A percentile compares a stretch with the other conserved stretches of the same genome.
These are phyloP conservation scores for Acrobasis consociella DNA, from an alignment of 2,888 invertebrate genomes.

Conservation along the genomic window DNA sequence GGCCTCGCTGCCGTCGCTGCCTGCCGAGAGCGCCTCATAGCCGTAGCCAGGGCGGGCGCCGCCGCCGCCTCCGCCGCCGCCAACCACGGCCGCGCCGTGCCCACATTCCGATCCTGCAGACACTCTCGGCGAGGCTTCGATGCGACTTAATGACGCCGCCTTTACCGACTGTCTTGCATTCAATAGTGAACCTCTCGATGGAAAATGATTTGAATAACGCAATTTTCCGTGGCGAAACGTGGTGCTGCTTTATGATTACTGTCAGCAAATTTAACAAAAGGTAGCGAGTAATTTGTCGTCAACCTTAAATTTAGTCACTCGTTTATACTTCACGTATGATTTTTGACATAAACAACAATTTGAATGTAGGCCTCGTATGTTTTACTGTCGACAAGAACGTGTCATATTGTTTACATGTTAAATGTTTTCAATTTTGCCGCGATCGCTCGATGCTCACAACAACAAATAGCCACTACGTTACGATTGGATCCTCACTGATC, in stretches of 20 bases:
- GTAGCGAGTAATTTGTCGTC: slow-evolving; percentile 27
- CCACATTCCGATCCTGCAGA: slow-evolving; percentile 62
- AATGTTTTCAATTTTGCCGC: slow-evolving; percentile 44
- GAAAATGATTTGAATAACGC: slow-evolving; percentile 72
- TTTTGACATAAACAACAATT: neutral
- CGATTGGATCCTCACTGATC: slow-evolving; percentile 45
- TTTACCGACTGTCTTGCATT: slow-evolving; percentile 65
- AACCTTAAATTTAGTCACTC: slow-evolving; percentile 30
- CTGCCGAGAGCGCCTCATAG: slow-evolving; percentile 77
- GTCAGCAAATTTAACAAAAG: slow-evolving; percentile 34
- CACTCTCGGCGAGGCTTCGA: slow-evolving; percentile 71
- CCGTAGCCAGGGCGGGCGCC: slow-evolving; percentile 78
- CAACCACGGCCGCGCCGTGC: slow-evolving; percentile 55
- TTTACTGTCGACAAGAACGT: slow-evolving; percentile 23
- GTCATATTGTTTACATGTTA: slow-evolving; percentile 24
- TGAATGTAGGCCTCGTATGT: slow-evolving; percentile 12
- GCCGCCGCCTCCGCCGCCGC: slow-evolving; percentile 57
- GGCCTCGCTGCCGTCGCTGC: slow-evolving; percentile 75
- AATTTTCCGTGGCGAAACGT: slow-evolving; percentile 80
- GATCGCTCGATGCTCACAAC: slow-evolving; percentile 44
- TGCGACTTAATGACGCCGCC: slow-evolving; percentile 75
- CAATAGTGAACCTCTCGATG: slow-evolving; percentile 64
- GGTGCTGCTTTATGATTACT: slow-evolving; percentile 58
- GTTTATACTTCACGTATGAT: neutral
- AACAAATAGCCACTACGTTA: slow-evolving; percentile 48